phyloP scores from a whole-genome alignment of 2,113 vertebrate species.

The Pseudonaja textilis region DNA sequence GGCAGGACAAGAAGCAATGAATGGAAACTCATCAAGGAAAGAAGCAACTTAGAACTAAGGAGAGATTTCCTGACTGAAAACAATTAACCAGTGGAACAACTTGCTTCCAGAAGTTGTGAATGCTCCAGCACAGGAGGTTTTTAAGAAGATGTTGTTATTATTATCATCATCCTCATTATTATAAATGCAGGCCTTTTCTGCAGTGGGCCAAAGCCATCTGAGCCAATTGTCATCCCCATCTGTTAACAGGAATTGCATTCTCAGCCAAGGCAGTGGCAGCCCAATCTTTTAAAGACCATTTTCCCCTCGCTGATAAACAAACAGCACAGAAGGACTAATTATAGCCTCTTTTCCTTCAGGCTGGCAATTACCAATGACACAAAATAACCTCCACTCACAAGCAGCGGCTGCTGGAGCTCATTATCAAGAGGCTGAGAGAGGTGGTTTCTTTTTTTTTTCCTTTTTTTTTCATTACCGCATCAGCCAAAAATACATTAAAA shows the following conservation, averaged over 20 bases:
- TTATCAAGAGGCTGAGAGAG: not conserved
- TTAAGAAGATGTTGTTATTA: no score
- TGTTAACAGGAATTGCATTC: not conserved
- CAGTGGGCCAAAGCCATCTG: not conserved
- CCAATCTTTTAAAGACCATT: conserved; percentile 28
- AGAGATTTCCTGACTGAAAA: no score
- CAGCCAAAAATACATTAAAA: not conserved
- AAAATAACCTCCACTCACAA: conserved; percentile 25
- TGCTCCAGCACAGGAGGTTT: no score
- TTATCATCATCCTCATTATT: no score
- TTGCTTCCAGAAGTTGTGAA: no score
- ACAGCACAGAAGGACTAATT: conserved; percentile 23
- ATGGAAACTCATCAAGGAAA: no score
- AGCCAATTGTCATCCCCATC: not conserved
- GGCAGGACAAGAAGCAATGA: no score
- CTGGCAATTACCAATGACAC: conserved; percentile 27
- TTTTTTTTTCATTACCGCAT: not conserved
- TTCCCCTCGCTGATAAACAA: conserved; percentile 28
- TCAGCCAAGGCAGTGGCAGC: conserved; percentile 9
- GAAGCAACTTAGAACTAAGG: no score
- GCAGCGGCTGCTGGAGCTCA: not conserved
- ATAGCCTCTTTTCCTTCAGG: conserved; percentile 23
- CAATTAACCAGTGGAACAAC: no score
- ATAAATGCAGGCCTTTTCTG: not conserved
- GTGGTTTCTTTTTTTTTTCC: no score